Evolutionary conservation across 2,888 invertebrate species (phyloP).

Genomic region (Microctonus aethiopoides): DNA sequence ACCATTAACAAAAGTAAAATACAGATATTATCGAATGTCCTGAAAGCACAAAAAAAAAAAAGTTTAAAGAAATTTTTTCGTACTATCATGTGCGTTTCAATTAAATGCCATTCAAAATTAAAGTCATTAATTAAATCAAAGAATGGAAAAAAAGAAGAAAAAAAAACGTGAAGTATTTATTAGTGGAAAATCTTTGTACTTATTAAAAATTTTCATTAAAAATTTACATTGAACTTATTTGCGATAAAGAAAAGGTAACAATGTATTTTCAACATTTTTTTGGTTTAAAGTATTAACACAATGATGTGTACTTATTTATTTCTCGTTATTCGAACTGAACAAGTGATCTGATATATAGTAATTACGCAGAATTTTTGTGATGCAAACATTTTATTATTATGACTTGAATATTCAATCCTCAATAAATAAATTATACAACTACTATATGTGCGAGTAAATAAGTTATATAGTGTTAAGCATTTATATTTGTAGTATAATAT

Average conservation of each 20-base stretch:
- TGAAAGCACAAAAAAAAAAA: background rate
- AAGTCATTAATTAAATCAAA: background rate
- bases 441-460: background rate
- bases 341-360: background rate
- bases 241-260: background rate
- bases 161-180: background rate
- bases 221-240: background rate
- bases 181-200: background rate
- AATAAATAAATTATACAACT: slow-evolving; percentile 5
- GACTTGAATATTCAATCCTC: slow-evolving; percentile 4
- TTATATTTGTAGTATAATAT: slow-evolving; percentile 8
- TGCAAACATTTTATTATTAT: background rate
- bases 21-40: background rate
- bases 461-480: background rate
- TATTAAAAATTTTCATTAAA: background rate
- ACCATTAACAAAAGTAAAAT: background rate
- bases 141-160: background rate
- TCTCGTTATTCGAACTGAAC: slow-evolving; percentile 8
- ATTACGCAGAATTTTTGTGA: slow-evolving; percentile 1
- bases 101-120: background rate
- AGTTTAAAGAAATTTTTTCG: background rate
- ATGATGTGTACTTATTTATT: slow-evolving; percentile 13
- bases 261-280: background rate
- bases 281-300: background rate
- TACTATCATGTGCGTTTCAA: background rate